Conservation (phyloP, 64 coral and sea anemone species). For the Montipora foliosa region DNA sequence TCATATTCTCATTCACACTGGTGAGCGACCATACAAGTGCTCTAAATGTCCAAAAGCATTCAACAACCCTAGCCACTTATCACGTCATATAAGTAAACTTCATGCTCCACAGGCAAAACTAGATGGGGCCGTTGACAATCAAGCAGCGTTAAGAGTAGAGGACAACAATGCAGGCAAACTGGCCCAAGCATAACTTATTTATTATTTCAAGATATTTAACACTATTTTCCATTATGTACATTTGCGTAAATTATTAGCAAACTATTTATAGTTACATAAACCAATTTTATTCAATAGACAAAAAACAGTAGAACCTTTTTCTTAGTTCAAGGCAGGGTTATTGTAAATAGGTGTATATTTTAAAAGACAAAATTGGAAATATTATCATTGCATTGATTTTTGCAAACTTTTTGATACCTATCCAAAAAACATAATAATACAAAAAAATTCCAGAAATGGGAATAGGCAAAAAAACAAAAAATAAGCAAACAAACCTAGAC, state of each 20-base stretch:
- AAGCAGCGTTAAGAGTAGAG: neutral
- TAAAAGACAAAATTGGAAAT: neutral
- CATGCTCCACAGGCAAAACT: constrained; percentile 77
- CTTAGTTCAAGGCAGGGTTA: too few relatives aligned
- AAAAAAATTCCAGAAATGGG: too few relatives aligned
- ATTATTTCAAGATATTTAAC: neutral
- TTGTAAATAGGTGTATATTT: neutral
- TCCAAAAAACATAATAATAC: too few relatives aligned
- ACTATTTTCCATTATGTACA: neutral
- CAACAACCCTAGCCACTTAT: constrained; percentile 98
- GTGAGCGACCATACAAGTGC: constrained; percentile 92
- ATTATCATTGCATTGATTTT: neutral
- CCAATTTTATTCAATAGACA: neutral
- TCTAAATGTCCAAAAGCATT: constrained; percentile 94
- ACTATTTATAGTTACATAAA: neutral
- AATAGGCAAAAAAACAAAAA: neutral
- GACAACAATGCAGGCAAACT: constrained; percentile 8
- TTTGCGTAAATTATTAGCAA: neutral
- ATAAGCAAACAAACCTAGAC: neutral
- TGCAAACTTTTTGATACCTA: neutral
- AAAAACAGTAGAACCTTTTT: too few relatives aligned
- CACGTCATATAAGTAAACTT: constrained; percentile 94
- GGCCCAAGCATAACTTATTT: constrained; percentile 19
- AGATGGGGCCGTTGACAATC: constrained; percentile 17
- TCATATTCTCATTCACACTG: constrained; percentile 97